phyloP scores from a whole-genome alignment of 2,113 vertebrate species.

The Cairina moschata region DNA sequence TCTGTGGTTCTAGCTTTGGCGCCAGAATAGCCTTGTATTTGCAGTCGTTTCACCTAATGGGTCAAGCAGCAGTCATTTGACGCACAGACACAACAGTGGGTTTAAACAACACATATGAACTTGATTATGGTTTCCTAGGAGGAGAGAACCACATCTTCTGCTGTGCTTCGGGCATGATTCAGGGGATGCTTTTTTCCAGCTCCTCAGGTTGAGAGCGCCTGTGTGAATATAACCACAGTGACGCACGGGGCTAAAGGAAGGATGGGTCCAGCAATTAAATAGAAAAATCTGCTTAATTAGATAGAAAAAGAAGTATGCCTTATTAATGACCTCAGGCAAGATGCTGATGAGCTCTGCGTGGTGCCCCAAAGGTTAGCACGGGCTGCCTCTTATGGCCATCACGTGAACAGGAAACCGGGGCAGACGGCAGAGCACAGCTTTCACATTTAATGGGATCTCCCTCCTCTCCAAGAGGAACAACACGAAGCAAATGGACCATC shows the following conservation, averaged over 20 bases:
- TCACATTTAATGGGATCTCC: neutral
- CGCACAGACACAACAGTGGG: neutral
- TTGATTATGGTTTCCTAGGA: conserved; percentile 5
- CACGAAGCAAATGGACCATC: neutral
- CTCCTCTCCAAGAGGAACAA: neutral
- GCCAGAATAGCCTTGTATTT: neutral
- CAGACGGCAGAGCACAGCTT: neutral
- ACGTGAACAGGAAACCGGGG: neutral
- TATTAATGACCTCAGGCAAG: neutral
- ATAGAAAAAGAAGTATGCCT: neutral
- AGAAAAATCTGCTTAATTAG: conserved; percentile 20
- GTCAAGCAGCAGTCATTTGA: neutral
- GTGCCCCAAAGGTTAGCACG: neutral
- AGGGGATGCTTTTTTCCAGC: neutral
- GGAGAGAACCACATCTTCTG: neutral
- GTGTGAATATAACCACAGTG: conserved; percentile 1
- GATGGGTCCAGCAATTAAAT: neutral
- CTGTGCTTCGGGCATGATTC: neutral
- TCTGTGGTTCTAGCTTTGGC: neutral
- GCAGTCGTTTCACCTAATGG: neutral
- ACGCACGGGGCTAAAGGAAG: neutral
- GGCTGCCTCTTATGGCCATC: neutral
- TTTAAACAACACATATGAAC: neutral
- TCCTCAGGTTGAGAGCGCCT: neutral
- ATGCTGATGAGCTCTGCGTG: neutral